These are phyloP conservation scores for Gymnoscelis rufifasciata DNA, from an alignment of 2,888 invertebrate species.

Conservation along the genomic window DNA sequence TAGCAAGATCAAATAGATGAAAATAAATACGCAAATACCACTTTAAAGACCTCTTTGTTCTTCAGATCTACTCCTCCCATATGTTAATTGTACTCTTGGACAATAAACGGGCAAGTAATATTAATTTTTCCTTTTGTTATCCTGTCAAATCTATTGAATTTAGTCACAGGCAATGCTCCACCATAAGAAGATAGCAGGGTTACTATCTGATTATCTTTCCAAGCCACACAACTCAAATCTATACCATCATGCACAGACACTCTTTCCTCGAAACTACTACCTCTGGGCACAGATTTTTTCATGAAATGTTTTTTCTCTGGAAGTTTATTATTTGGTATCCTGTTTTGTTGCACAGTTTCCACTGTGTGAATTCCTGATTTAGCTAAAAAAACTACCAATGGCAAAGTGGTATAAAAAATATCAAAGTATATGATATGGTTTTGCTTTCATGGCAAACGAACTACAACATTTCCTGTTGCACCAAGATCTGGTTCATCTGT, in stretches of 20 bases:
- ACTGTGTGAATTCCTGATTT: neutral
- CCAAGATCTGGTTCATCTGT: slow-evolving; percentile 30
- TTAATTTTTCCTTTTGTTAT: neutral
- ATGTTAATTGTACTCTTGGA: too few relatives aligned
- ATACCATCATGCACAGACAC: slow-evolving; percentile 29
- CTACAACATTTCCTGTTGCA: slow-evolving; percentile 32
- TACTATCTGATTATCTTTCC: slow-evolving; percentile 27
- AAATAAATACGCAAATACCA: too few relatives aligned
- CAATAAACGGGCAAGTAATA: neutral
- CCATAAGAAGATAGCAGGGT: slow-evolving; percentile 2
- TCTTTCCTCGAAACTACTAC: slow-evolving; percentile 2
- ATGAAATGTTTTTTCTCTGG: neutral
- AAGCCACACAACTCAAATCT: slow-evolving; percentile 37
- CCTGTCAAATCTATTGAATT: slow-evolving; percentile 38
- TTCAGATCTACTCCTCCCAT: too few relatives aligned
- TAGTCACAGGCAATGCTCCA: slow-evolving; percentile 39
- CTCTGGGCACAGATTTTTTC: slow-evolving; percentile 6
- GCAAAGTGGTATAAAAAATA: slow-evolving; percentile 38
- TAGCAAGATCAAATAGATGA: too few relatives aligned
- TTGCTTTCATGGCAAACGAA: slow-evolving; percentile 33
- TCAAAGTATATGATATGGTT: slow-evolving; percentile 39
- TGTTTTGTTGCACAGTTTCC: slow-evolving; percentile 1
- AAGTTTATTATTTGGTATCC: neutral
- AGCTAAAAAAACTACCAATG: slow-evolving; percentile 10
- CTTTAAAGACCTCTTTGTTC: too few relatives aligned